Evolutionary conservation across 2,888 invertebrate species (phyloP), one percentile per base, ranked within the genome.

Genomic region (Brenthis hecate): DNA sequence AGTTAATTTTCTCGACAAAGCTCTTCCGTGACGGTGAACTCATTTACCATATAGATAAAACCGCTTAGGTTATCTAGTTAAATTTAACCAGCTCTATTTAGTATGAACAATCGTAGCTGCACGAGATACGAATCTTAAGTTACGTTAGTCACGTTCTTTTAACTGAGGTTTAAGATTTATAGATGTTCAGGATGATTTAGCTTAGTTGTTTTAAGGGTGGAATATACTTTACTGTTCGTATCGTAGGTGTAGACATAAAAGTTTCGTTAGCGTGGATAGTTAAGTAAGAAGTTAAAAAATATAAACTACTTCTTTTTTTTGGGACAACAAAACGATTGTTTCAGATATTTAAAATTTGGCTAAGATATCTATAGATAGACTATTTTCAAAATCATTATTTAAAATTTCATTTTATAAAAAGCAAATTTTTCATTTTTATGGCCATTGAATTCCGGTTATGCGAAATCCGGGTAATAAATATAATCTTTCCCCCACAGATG

Each of bases 91-190:
- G 74, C 73, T 73, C 73, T 81, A 79, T 85, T 88, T 85, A 83
- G 85, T 87, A 88, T 88, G 91, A 88, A 86, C 90, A 88, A 87
- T 89, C 85, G 84, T 77, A 77, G 69, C 69, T 76, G 78, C 71
- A 77, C 87, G 82, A 83, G 91, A 89, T 90, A 79, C 74, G 88
- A 89, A 92, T 92, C 88, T 88, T 85, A 91, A 91, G 83, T 85
- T 88, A 85, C 77, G 71, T 79, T 80, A 86, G 89, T 91, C 91
- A 92, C 91, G 91, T 89, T 69, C 70, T 68, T 69, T 75, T 73
- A 71, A 72, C 69, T 72, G 70, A 58, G 69, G 66, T 69, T 65
- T 23, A 56, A 55, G 55, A 55, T 55, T 55, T 55, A 48, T 48
- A 61, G 50, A 32, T 61, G 16, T 61, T 51, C 51, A 61, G 36